Conservation (phyloP, 1,140 invertebrate species). For the Phymastichus coffea region DNA sequence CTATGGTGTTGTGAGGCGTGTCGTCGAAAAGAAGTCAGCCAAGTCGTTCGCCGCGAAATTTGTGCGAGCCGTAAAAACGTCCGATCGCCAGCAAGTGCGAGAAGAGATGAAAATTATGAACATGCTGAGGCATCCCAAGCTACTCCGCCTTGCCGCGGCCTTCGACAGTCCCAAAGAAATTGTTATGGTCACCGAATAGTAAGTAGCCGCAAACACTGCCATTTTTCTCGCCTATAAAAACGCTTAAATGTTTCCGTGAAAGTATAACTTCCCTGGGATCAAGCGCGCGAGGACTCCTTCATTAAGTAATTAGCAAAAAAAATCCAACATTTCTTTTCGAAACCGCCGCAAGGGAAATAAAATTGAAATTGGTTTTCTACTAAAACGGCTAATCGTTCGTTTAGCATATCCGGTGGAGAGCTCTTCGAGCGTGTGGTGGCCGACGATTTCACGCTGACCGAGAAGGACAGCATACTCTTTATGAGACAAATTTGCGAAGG, state of each 20-base stretch:
- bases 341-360: neutral
- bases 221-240: neutral
- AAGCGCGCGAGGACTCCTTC: too few relatives aligned
- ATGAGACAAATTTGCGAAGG: constrained; percentile 89
- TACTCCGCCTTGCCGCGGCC: constrained; percentile 84
- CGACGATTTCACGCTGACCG: constrained; percentile 89
- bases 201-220: constrained; percentile 55
- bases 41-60: constrained; percentile 88
- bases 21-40: constrained; percentile 70
- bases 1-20: constrained; percentile 75
- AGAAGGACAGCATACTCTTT: constrained; percentile 88
- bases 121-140: constrained; percentile 82
- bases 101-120: constrained; percentile 95
- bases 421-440: constrained; percentile 89
- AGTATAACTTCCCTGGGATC: too few relatives aligned
- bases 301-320: too few relatives aligned
- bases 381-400: constrained; percentile 25
- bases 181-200: constrained; percentile 94
- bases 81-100: constrained; percentile 82
- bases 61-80: constrained; percentile 76
- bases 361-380: neutral
- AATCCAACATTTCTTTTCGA: too few relatives aligned
- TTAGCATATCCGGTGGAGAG: constrained; percentile 87
- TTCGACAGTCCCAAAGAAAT: constrained; percentile 85
- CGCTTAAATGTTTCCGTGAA: neutral